Percentiles rank a stretch among this genome's conserved stretches.
Conservation (phyloP, 2,113 vertebrate species). For the Leucosticte australis region DNA sequence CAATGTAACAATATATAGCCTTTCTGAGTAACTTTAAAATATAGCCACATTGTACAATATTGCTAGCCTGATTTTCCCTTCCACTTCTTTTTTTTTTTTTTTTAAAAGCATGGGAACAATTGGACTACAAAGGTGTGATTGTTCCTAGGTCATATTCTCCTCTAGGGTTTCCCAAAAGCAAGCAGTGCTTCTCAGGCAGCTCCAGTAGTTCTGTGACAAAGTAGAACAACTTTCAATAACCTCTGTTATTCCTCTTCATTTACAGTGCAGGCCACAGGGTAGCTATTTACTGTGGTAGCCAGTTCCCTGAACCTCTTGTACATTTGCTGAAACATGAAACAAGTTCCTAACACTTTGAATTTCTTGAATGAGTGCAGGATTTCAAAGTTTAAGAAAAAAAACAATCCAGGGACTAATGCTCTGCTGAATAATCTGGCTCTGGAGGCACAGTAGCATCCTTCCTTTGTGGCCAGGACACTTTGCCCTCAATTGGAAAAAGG, state of each 20-base stretch:
- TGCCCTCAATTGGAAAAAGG: background rate
- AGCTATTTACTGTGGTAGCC: constrained; percentile 19
- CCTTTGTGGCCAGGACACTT: background rate
- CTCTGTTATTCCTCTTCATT: constrained; percentile 3
- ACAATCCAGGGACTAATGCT: background rate
- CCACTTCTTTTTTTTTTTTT: background rate
- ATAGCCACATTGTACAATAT: constrained; percentile 26
- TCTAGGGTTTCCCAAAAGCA: constrained; percentile 54
- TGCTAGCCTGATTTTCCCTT: constrained; percentile 24
- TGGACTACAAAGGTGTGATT: constrained; percentile 10
- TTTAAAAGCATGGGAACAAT: background rate
- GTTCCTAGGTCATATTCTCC: constrained; percentile 59
- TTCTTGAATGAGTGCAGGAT: background rate
- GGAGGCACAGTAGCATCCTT: background rate
- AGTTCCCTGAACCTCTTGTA: background rate
- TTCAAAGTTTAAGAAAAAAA: background rate
- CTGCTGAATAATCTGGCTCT: background rate
- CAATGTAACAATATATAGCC: constrained; percentile 37
- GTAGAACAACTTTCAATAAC: constrained; percentile 39
- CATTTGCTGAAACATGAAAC: constrained; percentile 4
- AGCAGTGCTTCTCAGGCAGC: constrained; percentile 29
- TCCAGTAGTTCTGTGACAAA: constrained; percentile 38
- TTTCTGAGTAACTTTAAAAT: constrained; percentile 62
- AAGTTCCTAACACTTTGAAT: constrained; percentile 6
- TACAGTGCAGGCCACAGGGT: background rate